A percentile compares a stretch with the other conserved stretches of the same genome.
Evolutionary conservation across 2,113 vertebrate genomes (phyloP).

Genomic region (Danionella cerebrum): DNA sequence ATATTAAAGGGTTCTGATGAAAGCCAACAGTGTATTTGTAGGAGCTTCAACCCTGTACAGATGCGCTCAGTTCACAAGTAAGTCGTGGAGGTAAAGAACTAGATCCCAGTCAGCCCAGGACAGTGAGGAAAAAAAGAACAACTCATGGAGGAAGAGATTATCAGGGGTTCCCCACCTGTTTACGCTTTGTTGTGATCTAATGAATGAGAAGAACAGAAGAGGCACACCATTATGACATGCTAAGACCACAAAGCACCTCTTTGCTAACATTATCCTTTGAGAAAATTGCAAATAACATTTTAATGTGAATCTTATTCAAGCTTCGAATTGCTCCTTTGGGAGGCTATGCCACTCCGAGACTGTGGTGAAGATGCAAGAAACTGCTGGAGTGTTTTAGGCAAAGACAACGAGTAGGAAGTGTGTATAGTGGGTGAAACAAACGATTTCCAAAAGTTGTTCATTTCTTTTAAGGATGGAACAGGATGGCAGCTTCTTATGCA

Average conservation of each 20-base stretch:
- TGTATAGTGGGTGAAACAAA: not conserved
- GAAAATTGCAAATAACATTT: slow-evolving; percentile 18
- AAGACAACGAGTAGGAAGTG: not conserved
- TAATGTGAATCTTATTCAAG: not conserved
- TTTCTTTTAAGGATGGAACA: slow-evolving; percentile 1
- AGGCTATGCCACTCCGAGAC: slow-evolving; percentile 7
- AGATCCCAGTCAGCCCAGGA: slow-evolving; percentile 40
- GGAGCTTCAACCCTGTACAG: slow-evolving; percentile 34
- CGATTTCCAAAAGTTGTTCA: not conserved
- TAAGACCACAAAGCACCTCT: slow-evolving; percentile 32
- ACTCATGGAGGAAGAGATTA: slow-evolving; percentile 19
- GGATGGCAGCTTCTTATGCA: not conserved
- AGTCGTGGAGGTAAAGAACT: slow-evolving; percentile 18
- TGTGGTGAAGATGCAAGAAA: not conserved
- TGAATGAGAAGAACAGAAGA: slow-evolving; percentile 60
- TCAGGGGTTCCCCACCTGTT: slow-evolving; percentile 67
- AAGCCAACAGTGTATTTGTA: slow-evolving; percentile 48
- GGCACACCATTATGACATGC: slow-evolving; percentile 59
- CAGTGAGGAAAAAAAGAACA: slow-evolving; percentile 21
- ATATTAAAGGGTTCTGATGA: slow-evolving; percentile 39
- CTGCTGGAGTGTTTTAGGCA: not conserved
- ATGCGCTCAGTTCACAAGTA: slow-evolving; percentile 17
- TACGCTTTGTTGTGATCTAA: slow-evolving; percentile 70
- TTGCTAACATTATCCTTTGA: not conserved
- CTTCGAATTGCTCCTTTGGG: not conserved